Base-by-base conservation (phyloP, 2,888 invertebrate genomes). In the Sesamia inferens region DNA sequence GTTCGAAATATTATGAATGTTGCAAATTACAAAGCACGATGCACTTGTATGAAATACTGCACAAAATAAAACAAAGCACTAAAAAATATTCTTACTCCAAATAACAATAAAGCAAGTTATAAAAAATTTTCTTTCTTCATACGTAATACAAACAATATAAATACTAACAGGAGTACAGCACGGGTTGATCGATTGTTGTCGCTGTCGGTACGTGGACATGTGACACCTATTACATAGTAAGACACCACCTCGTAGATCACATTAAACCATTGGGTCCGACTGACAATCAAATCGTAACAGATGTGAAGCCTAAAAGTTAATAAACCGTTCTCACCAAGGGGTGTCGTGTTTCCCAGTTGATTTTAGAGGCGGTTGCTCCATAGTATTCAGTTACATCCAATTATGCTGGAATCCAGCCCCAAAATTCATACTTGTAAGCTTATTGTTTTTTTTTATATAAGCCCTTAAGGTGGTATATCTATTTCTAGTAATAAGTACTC, bases 1-100 rank as follows among this genome's bases (percentile, higher is more conserved):
- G 16, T 24, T 8, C 19, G 16, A 63, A 63, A 24, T 63, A 19
- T 63, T 47, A 8, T 64, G 19, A 24, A 47, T 19, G 31, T 19
- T 14, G 64, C 13, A 51, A 51, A 31, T 64, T 51, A 65, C 2
- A 13, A 13, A 54, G 1, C 65, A 65, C 65, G 10, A 54, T 65
- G 31, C 31, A 65, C 65, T 65, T 54, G 51, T 54, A 65, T 54
- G 54, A 24, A 63, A 58, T 42, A 51, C 11, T 58, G 62, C 62
- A 73, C 73, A n/a, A n/a, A 65, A 65, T 65, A 51, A 54, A 31
- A 57, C 57, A 22, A 31, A 65, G 55, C 78, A 78, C 71, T 24
- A 8, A 8, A 42, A 61, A 6, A 62, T 54, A 24, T n/a, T n/a
- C 11, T 2, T 64, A 14, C 8, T 31, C 48, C n/a, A 55, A 55